Conservation (phyloP, 2,888 invertebrate genomes). For the Anorthoa munda region DNA sequence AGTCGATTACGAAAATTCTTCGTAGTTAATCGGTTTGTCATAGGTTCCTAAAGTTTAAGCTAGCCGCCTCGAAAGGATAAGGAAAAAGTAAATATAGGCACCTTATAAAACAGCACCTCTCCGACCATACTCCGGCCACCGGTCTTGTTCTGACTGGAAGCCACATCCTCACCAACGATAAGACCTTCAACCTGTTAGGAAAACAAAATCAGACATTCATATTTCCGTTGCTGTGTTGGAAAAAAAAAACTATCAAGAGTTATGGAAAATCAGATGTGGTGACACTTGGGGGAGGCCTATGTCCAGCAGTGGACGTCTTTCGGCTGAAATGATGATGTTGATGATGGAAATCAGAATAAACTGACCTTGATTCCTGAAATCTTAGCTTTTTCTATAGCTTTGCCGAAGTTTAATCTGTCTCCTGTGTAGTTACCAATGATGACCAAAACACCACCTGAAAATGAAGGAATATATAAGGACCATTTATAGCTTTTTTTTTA, state of each 20-base stretch:
- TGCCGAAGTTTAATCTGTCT: conserved; percentile 95
- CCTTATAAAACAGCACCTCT: conserved; percentile 91
- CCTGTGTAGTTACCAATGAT: conserved; percentile 95
- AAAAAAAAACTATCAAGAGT: too few relatives aligned
- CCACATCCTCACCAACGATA: conserved; percentile 94
- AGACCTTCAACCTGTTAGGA: conserved; percentile 87
- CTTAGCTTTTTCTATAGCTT: conserved; percentile 94
- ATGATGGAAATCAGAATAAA: neutral
- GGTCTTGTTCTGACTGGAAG: conserved; percentile 88
- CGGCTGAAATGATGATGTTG: too few relatives aligned
- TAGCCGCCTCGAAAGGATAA: too few relatives aligned
- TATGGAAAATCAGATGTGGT: too few relatives aligned
- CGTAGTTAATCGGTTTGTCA: too few relatives aligned
- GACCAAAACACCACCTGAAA: conserved; percentile 92
- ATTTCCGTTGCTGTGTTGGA: too few relatives aligned
- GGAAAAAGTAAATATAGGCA: conserved; percentile 57
- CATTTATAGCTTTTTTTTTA: too few relatives aligned
- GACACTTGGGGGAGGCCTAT: too few relatives aligned
- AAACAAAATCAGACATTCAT: neutral
- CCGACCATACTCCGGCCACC: conserved; percentile 93
- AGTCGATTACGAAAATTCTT: too few relatives aligned
- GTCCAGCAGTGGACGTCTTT: too few relatives aligned
- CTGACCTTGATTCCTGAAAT: conserved; percentile 90
- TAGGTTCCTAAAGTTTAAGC: too few relatives aligned
- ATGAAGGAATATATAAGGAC: neutral